Evolutionary conservation across 2,888 invertebrate species (phyloP).

Genomic region (Noctua comes): DNA sequence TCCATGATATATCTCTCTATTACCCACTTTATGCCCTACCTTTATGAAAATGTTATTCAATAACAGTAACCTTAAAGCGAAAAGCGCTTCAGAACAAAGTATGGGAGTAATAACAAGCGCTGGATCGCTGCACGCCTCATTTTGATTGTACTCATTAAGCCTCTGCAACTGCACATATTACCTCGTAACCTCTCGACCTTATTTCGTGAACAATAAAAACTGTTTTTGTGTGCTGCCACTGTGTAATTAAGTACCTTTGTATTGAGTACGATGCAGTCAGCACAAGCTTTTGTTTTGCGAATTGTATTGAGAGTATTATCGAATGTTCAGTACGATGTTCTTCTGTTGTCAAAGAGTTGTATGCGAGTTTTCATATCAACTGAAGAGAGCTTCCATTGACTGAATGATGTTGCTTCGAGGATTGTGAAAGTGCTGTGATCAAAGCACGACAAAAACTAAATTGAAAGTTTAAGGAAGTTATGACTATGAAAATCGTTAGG

Average conservation of each 20-base stretch:
- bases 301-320: constrained; percentile 58
- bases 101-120: constrained; percentile 68
- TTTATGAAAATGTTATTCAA: constrained; percentile 63
- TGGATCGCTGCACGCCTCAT: constrained; percentile 68
- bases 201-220: constrained; percentile 62
- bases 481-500: background rate
- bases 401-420: background rate
- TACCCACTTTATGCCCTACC: constrained; percentile 60
- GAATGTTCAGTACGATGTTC: constrained; percentile 50
- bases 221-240: constrained; percentile 50
- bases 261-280: constrained; percentile 55
- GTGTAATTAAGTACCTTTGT: constrained; percentile 68
- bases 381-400: background rate
- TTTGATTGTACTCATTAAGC: constrained; percentile 78
- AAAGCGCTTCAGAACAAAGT: constrained; percentile 63
- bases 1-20: constrained; percentile 55
- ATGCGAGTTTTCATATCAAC: background rate
- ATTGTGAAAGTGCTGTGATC: background rate
- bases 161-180: constrained; percentile 66
- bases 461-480: background rate
- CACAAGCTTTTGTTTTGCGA: constrained; percentile 61
- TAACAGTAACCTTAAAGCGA: constrained; percentile 51
- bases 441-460: background rate
- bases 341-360: constrained; percentile 22
- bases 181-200: constrained; percentile 66